Evolutionary conservation across 2,888 invertebrate species (phyloP), one percentile per base, ranked within the genome.

Genomic region (Linyphia triangularis): DNA sequence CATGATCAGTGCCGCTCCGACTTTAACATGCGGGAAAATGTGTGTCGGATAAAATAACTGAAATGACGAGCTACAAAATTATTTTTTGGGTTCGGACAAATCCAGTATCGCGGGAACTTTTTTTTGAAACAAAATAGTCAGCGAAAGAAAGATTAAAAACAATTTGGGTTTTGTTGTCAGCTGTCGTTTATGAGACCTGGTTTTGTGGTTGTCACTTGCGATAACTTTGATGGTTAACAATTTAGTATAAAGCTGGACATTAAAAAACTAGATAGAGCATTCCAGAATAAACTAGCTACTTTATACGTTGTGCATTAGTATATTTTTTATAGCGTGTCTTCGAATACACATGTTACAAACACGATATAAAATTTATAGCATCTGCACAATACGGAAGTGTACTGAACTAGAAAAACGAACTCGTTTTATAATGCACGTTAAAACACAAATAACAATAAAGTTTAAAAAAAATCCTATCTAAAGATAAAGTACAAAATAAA

Each of bases 1-100:
- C 63, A 30, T 30, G 30, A 22, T 73, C 57, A 73, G 51, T 28
- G 57, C 73, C 59, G 73, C 33, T 73, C 19, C 30, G 28, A 10
- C 51, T 51, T 51, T 51, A 51, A n/a, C n/a, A 51, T 51, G 59
- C 28, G 59, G 59, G n/a, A 33, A 28, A 51, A 73, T 57, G 51
- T 26, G 73, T 59, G 13, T 30, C 2, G 57, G 24, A 26, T 73
- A 30, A 30, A 73, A 73, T 59, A 59, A 57, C 73, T 30, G 59
- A 13, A 73, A 72, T 40, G 40, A 22, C 19, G 0, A n/a, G 33
- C 10, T n/a, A n/a, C 1, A 40, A 40, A 9, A n/a, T n/a, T n/a
- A n/a, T n/a, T n/a, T n/a, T n/a, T n/a, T n/a, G n/a, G n/a, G n/a
- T n/a, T n/a, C n/a, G n/a, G n/a, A 9, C 40, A 40, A 40, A 51